Percentiles rank a stretch among this genome's conserved stretches.
phyloP scores from a whole-genome alignment of 2,888 invertebrate species.

The Neria commutata region DNA sequence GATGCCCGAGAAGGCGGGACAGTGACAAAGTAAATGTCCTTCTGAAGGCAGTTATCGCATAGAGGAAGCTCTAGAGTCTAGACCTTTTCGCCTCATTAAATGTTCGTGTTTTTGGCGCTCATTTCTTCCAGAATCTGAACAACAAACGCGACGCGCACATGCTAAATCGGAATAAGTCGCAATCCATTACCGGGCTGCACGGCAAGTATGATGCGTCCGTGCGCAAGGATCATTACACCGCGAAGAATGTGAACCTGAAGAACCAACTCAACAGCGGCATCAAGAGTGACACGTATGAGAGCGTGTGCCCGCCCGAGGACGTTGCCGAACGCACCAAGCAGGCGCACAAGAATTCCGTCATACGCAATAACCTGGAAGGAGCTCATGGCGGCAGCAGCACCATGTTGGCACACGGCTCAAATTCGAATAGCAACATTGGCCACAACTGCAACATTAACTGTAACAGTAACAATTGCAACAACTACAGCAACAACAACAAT shows the following conservation, averaged over 20 bases:
- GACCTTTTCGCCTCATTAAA: no score
- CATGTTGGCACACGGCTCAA: conserved; percentile 47
- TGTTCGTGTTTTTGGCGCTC: no score
- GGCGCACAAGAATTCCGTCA: conserved; percentile 56
- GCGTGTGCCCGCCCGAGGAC: conserved; percentile 61
- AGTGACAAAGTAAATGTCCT: no score
- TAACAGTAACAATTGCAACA: conserved; percentile 29
- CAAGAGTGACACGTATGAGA: conserved; percentile 62
- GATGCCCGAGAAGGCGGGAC: no score
- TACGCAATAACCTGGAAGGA: conserved; percentile 54
- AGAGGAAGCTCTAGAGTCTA: no score
- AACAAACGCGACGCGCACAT: conserved; percentile 51
- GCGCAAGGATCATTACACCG: conserved; percentile 49
- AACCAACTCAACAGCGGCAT: conserved; percentile 55
- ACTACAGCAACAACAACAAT: conserved; percentile 38
- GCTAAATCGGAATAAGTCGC: conserved; percentile 58
- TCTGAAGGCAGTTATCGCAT: no score
- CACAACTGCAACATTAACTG: conserved; percentile 33
- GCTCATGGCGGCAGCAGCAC: conserved; percentile 28
- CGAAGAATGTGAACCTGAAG: conserved; percentile 56
- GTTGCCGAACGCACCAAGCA: conserved; percentile 60
- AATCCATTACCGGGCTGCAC: conserved; percentile 57
- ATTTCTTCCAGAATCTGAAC: conserved; percentile 48
- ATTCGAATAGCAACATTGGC: conserved; percentile 57
- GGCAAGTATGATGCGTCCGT: conserved; percentile 53